Percentiles rank a stretch among this genome's conserved stretches.
phyloP scores from a whole-genome alignment of 2,113 vertebrate species.

The Hippocampus abdominalis region DNA sequence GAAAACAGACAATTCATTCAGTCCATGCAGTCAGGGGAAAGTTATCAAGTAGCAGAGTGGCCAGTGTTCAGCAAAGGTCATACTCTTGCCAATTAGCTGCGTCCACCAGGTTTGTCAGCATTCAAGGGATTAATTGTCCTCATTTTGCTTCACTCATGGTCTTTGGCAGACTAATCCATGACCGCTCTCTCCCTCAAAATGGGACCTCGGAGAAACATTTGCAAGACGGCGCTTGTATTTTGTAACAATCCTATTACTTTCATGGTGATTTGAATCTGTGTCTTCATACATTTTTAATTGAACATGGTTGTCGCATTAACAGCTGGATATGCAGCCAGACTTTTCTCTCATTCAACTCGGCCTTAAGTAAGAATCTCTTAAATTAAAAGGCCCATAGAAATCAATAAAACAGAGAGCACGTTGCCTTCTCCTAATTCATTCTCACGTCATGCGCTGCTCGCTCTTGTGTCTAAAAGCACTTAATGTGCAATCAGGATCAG shows the following conservation, averaged over 20 bases:
- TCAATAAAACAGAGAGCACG: conserved; percentile 65
- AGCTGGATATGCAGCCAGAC: conserved; percentile 71
- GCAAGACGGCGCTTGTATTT: conserved; percentile 73
- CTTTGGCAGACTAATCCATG: conserved; percentile 84
- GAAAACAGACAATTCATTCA: conserved; percentile 52
- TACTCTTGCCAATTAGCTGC: conserved; percentile 74
- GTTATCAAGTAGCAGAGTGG: conserved; percentile 76
- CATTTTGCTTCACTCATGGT: conserved; percentile 76
- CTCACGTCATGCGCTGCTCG: conserved; percentile 50
- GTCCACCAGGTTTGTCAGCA: conserved; percentile 81
- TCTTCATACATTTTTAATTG: conserved; percentile 87
- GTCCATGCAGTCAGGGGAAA: conserved; percentile 63
- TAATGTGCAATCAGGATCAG: conserved; percentile 59
- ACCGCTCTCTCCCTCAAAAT: conserved; percentile 73
- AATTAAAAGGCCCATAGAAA: conserved; percentile 74
- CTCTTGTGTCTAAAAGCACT: conserved; percentile 61
- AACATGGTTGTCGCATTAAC: conserved; percentile 83
- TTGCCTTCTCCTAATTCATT: conserved; percentile 63
- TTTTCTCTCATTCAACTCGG: conserved; percentile 57
- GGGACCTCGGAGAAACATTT: conserved; percentile 82
- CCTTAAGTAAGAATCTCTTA: conserved; percentile 69
- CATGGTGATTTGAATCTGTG: conserved; percentile 62
- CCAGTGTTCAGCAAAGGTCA: conserved; percentile 84
- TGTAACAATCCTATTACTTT: conserved; percentile 77
- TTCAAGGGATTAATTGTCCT: conserved; percentile 86